These are phyloP conservation scores for Champsocephalus esox DNA, from an alignment of 2,797 vertebrate genomes.

Conservation along the genomic window DNA sequence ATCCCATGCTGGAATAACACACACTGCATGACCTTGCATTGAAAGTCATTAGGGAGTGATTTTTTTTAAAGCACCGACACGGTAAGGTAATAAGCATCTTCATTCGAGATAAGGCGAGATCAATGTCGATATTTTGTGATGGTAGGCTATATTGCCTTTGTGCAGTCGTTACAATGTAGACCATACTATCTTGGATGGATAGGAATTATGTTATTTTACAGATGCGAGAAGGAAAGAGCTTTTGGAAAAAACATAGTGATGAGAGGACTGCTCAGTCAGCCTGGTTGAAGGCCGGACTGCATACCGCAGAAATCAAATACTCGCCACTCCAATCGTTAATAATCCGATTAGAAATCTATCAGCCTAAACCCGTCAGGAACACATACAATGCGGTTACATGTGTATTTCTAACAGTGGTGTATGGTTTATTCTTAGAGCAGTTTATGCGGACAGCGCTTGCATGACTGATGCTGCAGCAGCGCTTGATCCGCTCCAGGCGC, in stretches of 20 bases:
- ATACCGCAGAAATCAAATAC: slow-evolving; percentile 57
- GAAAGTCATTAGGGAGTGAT: slow-evolving; percentile 77
- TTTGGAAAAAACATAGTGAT: slow-evolving; percentile 10
- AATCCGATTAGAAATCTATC: background rate
- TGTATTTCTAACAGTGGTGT: background rate
- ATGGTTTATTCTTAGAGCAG: slow-evolving; percentile 14
- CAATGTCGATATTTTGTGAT: background rate
- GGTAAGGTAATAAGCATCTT: slow-evolving; percentile 79
- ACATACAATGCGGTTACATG: background rate
- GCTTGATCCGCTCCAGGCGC: slow-evolving; percentile 58
- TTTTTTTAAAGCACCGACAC: slow-evolving; percentile 68
- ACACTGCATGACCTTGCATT: slow-evolving; percentile 75
- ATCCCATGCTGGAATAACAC: slow-evolving; percentile 11
- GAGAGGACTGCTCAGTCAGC: slow-evolving; percentile 30
- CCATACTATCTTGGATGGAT: background rate
- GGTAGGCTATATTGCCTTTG: background rate
- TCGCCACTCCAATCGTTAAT: background rate
- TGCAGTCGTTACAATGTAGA: background rate
- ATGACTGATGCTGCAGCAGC: slow-evolving; percentile 72
- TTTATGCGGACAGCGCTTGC: slow-evolving; percentile 26
- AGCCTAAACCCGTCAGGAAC: accelerated
- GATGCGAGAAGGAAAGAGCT: background rate
- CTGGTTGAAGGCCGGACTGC: slow-evolving; percentile 58
- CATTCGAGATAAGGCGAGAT: slow-evolving; percentile 31
- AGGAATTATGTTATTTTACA: background rate